Base-by-base conservation (phyloP, 2,888 invertebrate genomes). In the Amiota mariae region DNA sequence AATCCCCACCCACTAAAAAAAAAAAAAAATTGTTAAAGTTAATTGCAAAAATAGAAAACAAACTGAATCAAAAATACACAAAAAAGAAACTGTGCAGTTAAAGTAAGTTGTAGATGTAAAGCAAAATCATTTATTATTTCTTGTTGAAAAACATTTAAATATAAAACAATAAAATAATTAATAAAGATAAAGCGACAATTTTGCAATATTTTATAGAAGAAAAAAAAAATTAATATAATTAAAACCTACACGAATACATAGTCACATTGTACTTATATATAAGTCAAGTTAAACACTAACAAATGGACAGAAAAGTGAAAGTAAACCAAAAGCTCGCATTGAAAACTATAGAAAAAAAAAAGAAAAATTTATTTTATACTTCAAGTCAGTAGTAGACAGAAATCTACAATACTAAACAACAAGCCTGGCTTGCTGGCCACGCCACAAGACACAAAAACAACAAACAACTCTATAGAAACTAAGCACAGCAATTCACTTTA, bases 301-400 rank as follows among this genome's bases (percentile, higher is more conserved):
- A 47, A 36, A 66, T 49, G 48, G 66, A 48, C 66, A 66, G 66
- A 66, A 66, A 66, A 66, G 66, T 66, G 66, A 66, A 66, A 66
- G 66, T 66, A 47, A 66, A 66, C 48, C 20, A 11, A 51, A 51
- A 51, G 12, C 12, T 4, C 54, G 6, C n/a, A 51, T n/a, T 51
- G 54, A 59, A 59, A 59, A 10, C 11, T 59, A 20, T 59, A 59
- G 20, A 59, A 20, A 59, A 59, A 59, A 11, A 59, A 59, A 11
- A 59, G 15, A 59, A 13, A 54, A 54, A 12, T 20, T 20, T 9
- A 20, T 1, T 59, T 59, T 18, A 20, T 57, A 59, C 18, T 18
- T 24, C 24, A 24, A 24, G 2, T 24, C 36, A 36, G 36, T 36
- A 36, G 36, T 36, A 18, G n/a, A 59, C 59, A 59, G 6, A 18